Evolutionary conservation across 1,140 invertebrate genomes (phyloP).

Genomic region (Pseudomyrmex flavicornis): DNA sequence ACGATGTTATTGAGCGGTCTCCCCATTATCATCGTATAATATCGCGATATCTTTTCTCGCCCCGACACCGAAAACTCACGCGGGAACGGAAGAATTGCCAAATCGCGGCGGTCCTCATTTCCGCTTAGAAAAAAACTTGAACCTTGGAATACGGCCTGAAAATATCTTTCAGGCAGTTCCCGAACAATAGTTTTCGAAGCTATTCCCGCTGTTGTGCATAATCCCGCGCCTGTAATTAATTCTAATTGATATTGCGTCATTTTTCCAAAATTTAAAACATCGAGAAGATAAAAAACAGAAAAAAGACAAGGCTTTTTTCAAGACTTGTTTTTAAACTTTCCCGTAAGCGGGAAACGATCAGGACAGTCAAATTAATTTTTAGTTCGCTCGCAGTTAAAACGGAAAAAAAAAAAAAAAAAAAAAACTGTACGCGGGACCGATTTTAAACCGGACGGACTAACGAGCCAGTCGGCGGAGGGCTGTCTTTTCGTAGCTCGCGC

Average conservation of each 20-base stretch:
- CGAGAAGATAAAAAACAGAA: no score
- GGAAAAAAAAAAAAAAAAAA: background rate
- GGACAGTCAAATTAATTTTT: background rate
- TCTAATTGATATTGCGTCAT: no score
- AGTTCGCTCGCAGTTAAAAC: constrained; percentile 12
- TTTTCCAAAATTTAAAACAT: no score
- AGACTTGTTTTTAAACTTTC: no score
- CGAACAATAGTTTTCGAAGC: constrained; percentile 50
- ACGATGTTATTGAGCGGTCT: constrained; percentile 74
- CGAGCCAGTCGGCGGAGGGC: constrained; percentile 26
- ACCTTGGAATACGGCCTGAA: constrained; percentile 61
- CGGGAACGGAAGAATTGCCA: constrained; percentile 66
- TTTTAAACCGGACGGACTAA: constrained; percentile 62
- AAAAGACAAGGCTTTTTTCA: no score
- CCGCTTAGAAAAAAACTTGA: constrained; percentile 14
- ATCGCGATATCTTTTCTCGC: constrained; percentile 75
- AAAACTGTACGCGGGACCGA: background rate
- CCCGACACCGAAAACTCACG: constrained; percentile 52
- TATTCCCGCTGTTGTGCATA: background rate
- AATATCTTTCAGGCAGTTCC: constrained; percentile 51
- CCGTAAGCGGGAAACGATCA: background rate
- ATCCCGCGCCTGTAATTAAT: no score
- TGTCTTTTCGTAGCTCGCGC: constrained; percentile 13
- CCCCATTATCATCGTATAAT: constrained; percentile 77
- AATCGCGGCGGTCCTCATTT: constrained; percentile 57